phyloP scores from a whole-genome alignment of 2,113 vertebrate genomes.

The Cepphus grylle region DNA sequence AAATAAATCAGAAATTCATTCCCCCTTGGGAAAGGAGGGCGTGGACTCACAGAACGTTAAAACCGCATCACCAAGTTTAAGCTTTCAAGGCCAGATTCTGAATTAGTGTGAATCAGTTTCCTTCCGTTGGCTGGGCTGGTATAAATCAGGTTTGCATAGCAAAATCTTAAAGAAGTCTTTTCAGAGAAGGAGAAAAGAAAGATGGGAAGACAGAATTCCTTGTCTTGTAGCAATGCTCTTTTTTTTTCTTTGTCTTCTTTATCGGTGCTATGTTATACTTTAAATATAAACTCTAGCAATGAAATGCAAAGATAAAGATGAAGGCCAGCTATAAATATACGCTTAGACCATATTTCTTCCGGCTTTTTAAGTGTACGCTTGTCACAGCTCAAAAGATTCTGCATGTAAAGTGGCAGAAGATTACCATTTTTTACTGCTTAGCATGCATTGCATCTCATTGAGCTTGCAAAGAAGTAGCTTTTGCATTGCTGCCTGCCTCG shows the following conservation, averaged over 20 bases:
- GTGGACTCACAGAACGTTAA: not conserved
- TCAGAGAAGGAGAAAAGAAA: not conserved
- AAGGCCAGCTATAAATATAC: slow-evolving; percentile 51
- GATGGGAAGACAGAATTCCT: not conserved
- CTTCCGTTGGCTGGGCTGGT: not conserved
- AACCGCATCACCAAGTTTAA: not conserved
- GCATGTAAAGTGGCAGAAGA: slow-evolving; percentile 29
- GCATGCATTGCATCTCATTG: not conserved
- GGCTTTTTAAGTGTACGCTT: slow-evolving; percentile 11
- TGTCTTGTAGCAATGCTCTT: not conserved
- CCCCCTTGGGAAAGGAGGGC: not conserved
- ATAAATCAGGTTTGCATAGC: slow-evolving; percentile 12
- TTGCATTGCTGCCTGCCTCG: not conserved
- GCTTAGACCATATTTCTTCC: slow-evolving; percentile 43
- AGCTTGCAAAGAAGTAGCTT: not conserved
- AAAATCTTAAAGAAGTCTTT: not conserved
- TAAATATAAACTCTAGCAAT: slow-evolving; percentile 31
- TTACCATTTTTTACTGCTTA: slow-evolving; percentile 40
- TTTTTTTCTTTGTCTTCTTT: not conserved
- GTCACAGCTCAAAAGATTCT: slow-evolving; percentile 30
- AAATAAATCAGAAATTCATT: not conserved
- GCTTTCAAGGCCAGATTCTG: not conserved
- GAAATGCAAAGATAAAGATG: slow-evolving; percentile 43
- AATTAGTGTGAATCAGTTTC: not conserved
- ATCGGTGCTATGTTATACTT: not conserved